Evolutionary conservation across 2,888 invertebrate species (phyloP).

Genomic region (Euphydryas editha): DNA sequence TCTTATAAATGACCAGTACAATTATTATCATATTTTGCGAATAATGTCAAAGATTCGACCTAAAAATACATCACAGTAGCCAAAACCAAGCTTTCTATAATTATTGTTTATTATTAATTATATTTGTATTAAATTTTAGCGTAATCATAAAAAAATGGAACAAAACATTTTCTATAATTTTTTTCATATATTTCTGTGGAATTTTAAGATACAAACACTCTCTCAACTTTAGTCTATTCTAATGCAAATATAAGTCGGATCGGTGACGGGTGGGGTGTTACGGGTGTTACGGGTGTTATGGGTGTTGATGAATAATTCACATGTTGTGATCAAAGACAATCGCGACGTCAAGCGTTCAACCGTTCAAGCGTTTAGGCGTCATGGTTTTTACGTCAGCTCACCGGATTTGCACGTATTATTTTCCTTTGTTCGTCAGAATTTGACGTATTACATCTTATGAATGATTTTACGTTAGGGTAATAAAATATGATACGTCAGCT

Average conservation of each 20-base stretch:
- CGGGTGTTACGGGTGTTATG: constrained; percentile 35
- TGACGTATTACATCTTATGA: constrained; percentile 25
- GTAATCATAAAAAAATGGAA: neutral
- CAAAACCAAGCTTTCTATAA: too few species aligned
- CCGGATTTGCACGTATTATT: constrained; percentile 43
- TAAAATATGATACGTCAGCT: neutral
- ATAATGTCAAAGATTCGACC: too few species aligned
- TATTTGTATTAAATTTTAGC: too few species aligned
- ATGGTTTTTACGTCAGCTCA: constrained; percentile 58
- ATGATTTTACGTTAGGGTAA: neutral
- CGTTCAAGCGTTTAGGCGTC: constrained; percentile 42
- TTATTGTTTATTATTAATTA: too few species aligned
- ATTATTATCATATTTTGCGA: too few species aligned
- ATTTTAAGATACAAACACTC: constrained; percentile 3
- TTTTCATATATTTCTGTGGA: neutral
- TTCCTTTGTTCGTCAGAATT: constrained; percentile 39
- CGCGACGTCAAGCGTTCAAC: constrained; percentile 64
- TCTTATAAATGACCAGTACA: too few species aligned
- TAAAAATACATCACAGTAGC: too few species aligned
- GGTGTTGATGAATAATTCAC: constrained; percentile 67
- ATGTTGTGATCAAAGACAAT: constrained; percentile 77
- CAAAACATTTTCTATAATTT: neutral
- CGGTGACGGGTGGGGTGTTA: constrained; percentile 38
- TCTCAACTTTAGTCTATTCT: constrained; percentile 29
- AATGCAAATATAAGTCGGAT: constrained; percentile 40